Conservation (phyloP, 2,888 invertebrate genomes). For the Pseudococcus viburni region DNA sequence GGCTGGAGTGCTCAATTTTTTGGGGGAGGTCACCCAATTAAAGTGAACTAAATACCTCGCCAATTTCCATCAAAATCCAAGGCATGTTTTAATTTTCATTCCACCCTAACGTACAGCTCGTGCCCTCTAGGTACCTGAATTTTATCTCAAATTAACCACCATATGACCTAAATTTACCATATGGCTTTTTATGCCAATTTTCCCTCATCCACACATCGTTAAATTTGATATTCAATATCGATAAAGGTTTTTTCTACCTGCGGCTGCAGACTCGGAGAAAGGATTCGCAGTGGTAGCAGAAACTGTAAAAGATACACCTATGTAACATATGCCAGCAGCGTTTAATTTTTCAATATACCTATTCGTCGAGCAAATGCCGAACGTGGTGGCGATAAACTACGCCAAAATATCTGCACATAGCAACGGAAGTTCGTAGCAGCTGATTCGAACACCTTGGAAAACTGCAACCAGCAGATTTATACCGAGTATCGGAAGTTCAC, state of each 20-base stretch:
- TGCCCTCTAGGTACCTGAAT: too few relatives aligned
- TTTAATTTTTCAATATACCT: slow-evolving; percentile 18
- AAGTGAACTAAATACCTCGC: too few relatives aligned
- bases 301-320: not conserved
- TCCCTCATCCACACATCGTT: not conserved
- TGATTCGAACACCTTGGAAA: slow-evolving; percentile 50
- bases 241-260: slow-evolving; percentile 18
- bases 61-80: too few relatives aligned
- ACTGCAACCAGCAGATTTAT: slow-evolving; percentile 53
- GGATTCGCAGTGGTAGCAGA: not conserved
- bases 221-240: slow-evolving; percentile 9
- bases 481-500: slow-evolving; percentile 36
- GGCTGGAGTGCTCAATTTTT: too few relatives aligned
- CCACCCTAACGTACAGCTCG: too few relatives aligned
- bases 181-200: not conserved
- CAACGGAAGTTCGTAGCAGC: slow-evolving; percentile 31
- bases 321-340: not conserved
- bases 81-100: too few relatives aligned
- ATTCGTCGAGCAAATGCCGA: not conserved
- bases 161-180: not conserved
- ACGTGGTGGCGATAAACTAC: not conserved
- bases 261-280: not conserved
- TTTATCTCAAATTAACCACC: not conserved
- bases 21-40: too few relatives aligned
- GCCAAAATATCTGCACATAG: slow-evolving; percentile 45